phyloP scores from a whole-genome alignment of 2,888 invertebrate genomes.

The Steromphala cineraria region DNA sequence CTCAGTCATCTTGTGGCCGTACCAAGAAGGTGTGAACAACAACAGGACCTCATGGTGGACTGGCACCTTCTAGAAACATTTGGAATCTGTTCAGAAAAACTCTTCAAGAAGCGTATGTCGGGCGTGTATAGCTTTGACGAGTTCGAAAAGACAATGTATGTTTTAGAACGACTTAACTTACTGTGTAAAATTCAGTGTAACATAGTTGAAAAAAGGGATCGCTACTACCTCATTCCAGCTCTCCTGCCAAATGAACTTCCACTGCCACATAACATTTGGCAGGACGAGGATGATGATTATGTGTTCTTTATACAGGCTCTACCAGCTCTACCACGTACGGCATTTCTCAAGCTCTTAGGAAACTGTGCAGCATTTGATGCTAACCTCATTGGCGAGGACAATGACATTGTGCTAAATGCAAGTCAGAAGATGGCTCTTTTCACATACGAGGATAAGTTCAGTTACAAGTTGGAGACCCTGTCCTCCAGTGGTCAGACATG shows the following conservation, averaged over 20 bases:
- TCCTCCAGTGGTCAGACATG: not conserved
- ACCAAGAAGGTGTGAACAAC: constrained; percentile 18
- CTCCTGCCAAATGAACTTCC: constrained; percentile 36
- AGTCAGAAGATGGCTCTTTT: constrained; percentile 42
- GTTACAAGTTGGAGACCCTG: constrained; percentile 42
- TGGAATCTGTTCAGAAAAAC: constrained; percentile 26
- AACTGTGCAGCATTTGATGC: constrained; percentile 38
- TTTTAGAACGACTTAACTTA: constrained; percentile 27
- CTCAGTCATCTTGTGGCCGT: constrained; percentile 30
- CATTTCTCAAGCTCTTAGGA: constrained; percentile 43
- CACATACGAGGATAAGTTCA: constrained; percentile 33
- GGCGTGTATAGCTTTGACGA: not conserved
- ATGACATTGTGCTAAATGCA: constrained; percentile 39
- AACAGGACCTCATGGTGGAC: not conserved
- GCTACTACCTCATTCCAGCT: constrained; percentile 41
- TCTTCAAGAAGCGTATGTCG: constrained; percentile 8
- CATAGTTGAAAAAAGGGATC: constrained; percentile 7
- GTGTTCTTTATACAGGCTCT: constrained; percentile 38
- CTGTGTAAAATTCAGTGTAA: not conserved
- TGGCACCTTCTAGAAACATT: constrained; percentile 19
- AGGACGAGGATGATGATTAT: constrained; percentile 27
- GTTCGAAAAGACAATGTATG: constrained; percentile 20
- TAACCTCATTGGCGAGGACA: constrained; percentile 29
- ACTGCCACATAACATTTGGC: constrained; percentile 41
- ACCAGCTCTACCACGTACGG: constrained; percentile 37